A percentile compares a stretch with the other conserved stretches of the same genome.
Evolutionary conservation across 2,888 invertebrate species (phyloP).

Genomic region (Rhingia campestris): DNA sequence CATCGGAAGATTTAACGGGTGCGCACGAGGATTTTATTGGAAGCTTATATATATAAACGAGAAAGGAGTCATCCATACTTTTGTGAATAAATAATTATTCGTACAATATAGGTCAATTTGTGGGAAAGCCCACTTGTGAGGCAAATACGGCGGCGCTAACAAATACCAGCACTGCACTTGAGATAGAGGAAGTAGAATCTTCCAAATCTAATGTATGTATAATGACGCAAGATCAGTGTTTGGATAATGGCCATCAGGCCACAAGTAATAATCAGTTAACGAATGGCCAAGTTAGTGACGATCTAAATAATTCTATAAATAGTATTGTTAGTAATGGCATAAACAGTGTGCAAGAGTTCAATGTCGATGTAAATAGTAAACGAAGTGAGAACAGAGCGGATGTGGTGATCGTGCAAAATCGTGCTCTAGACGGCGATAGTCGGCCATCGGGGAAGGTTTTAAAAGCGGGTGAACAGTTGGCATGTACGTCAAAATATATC

Average conservation of each 20-base stretch:
- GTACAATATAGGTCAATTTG: conserved; percentile 70
- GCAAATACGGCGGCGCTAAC: conserved; percentile 44
- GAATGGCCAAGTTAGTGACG: conserved; percentile 64
- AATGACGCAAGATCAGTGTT: conserved; percentile 70
- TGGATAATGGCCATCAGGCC: conserved; percentile 56
- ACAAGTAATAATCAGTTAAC: conserved; percentile 50
- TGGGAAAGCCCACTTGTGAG: conserved; percentile 50
- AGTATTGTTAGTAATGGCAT: conserved; percentile 61
- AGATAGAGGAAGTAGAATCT: conserved; percentile 37
- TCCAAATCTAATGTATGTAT: conserved; percentile 51
- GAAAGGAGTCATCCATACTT: conserved; percentile 3
- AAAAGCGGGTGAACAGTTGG: conserved; percentile 17
- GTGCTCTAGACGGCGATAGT: conserved; percentile 36
- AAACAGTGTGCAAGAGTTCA: conserved; percentile 67
- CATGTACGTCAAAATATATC: conserved; percentile 1
- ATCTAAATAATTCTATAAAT: conserved; percentile 67
- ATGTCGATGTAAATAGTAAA: conserved; percentile 66
- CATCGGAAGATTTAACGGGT: background rate
- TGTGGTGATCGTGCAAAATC: conserved; percentile 53
- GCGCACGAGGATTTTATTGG: background rate
- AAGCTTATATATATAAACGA: too few relatives aligned
- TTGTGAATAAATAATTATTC: conserved; percentile 31
- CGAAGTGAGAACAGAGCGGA: conserved; percentile 39
- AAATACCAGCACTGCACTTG: conserved; percentile 39
- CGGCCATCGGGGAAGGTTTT: conserved; percentile 49